Base-by-base conservation (phyloP, 2,113 vertebrate species). In the Tapirus terrestris region DNA sequence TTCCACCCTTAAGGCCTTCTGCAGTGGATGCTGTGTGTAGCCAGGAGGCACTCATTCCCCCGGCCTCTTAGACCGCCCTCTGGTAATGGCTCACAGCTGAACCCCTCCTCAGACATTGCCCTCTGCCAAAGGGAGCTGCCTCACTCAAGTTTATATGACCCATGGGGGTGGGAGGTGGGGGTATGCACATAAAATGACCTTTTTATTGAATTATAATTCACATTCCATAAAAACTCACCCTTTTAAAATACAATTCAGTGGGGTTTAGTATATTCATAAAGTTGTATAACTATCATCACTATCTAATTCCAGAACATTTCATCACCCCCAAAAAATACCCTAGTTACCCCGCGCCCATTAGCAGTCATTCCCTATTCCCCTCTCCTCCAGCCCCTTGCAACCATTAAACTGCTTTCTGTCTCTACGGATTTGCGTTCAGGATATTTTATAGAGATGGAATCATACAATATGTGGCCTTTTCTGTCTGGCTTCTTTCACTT, bases 191-290 rank as follows among this genome's bases (percentile, higher is more conserved):
- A 39, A 72, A 85, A 63, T 33, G 29, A 82, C 25, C 48, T 36
- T 89, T 75, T 25, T 23, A 45, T 68, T 58, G 51, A 80, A 11
- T 81, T 82, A 63, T 63, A 75, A 88, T 58, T 72, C 67, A 75
- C 61, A 60, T 53, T 63, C 65, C n/a, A 83, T 31, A 91, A 76
- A 90, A 83, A 33, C 1, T 53, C 39, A 25, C 21, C 18, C 43
- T 72, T 94, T 81, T 60, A 94, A 96, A 91, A 21, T 56, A 67
- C 20, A 87, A n/a, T 10, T 89, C 82, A 7, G 29, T 36, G 51
- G 31, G 6, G 16, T 91, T 76, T 51, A 36, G 23, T 51, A 39
- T 53, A 86, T 56, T 96, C 61, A 90, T 36, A 84, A 92, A 94
- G 63, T 56, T 84, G 51, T 58, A 48, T 56, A 70, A 61, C 51